Evolutionary conservation across 2,113 vertebrate genomes (phyloP).

Genomic region (Takifugu flavidus): DNA sequence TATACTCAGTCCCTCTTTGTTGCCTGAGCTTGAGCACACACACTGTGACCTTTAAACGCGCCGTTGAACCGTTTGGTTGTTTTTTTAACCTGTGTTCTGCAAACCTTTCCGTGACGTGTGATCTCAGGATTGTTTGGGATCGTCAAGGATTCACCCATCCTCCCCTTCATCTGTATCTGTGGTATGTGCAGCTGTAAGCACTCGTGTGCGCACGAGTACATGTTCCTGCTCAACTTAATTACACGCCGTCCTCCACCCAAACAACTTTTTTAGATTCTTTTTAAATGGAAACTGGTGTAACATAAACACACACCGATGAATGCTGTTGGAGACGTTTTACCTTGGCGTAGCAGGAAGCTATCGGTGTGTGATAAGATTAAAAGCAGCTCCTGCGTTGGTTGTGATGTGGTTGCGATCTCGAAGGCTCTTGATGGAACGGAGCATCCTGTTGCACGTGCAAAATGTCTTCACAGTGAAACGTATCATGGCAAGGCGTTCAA

Average conservation of each 20-base stretch:
- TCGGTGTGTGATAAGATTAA: background rate
- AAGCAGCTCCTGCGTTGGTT: background rate
- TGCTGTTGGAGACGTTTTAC: no score
- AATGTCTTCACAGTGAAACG: background rate
- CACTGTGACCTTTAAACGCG: conserved; percentile 22
- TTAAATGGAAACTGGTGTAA: background rate
- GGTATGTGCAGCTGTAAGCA: background rate
- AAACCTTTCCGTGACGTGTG: conserved; percentile 31
- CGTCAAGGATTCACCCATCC: conserved; percentile 49
- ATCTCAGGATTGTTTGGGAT: conserved; percentile 65
- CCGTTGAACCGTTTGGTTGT: background rate
- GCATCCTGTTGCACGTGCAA: background rate
- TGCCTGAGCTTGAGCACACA: conserved; percentile 20
- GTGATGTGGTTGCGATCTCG: background rate
- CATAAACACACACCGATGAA: no score
- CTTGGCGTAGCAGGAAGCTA: background rate
- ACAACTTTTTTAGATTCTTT: conserved; percentile 41
- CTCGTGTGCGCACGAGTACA: conserved; percentile 4
- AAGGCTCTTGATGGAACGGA: background rate
- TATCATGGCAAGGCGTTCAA: background rate
- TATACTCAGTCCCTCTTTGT: conserved; percentile 35
- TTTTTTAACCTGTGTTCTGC: background rate
- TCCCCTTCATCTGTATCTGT: conserved; percentile 31
- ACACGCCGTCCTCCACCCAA: conserved; percentile 56
- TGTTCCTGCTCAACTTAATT: conserved; percentile 55